Evolutionary conservation across 2,888 invertebrate genomes (phyloP), one percentile per base, ranked within the genome.

Genomic region (Pristionchus entomophagus): DNA sequence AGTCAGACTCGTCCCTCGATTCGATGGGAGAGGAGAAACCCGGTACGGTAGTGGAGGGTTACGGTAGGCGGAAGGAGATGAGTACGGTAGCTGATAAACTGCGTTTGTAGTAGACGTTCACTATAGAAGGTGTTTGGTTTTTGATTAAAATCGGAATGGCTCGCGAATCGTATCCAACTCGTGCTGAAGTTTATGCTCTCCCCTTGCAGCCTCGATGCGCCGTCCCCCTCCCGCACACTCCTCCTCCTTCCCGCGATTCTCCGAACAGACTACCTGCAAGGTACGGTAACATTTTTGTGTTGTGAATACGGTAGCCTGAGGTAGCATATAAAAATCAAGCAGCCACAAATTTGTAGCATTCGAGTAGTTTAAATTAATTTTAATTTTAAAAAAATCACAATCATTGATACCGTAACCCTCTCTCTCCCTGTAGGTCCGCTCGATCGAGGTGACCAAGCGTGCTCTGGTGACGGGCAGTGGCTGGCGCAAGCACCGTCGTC

Each of bases 381-480:
- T 59, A 29, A 29, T 59, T 59, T n/a, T 5, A 6, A n/a, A n/a
- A 22, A 26, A 22, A n/a, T 22, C 26, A 22, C 17, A 59, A 32
- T 65, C 29, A 65, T 65, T 65, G 32, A 32, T 65, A 56, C 56
- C 22, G 56, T 29, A 32, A 3, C 62, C 29, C 62, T 73, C 10
- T 56, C 56, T 35, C 35, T 41, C 26, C 14, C 29, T 65, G 65
- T 82, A 88, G 87, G 87, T 90, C 19, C 84, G 56, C 22, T 86
- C 87, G 26, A 69, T 90, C 78, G 89, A 88, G 32, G 86, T 90
- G 6, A 83, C 87, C 22, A 90, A 90, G 78, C 62, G 87, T 10
- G 87, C 88, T 56, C 84, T 90, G 32, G 10, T 38, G 6, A 17
- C 69, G 5, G 35, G 62, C 83, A 38, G 22, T 22, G 85, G 62